These are phyloP conservation scores for Cybosia mesomella DNA, from an alignment of 2,888 invertebrate species.

Conservation along the genomic window DNA sequence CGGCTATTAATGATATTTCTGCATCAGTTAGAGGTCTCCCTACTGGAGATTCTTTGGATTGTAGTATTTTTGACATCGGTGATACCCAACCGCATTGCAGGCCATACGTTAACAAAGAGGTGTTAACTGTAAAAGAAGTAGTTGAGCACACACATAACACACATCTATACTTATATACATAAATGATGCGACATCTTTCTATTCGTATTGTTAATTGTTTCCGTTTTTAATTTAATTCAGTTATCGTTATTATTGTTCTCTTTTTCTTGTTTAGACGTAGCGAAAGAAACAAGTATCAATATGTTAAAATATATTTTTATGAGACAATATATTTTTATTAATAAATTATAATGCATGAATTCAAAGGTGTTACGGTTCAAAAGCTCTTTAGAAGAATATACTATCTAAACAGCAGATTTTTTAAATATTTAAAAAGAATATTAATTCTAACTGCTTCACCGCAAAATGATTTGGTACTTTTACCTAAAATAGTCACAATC, in stretches of 20 bases:
- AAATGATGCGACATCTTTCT: background rate
- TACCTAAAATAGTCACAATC: conserved; percentile 2
- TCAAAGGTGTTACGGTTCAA: too few relatives aligned
- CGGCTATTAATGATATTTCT: conserved; percentile 77
- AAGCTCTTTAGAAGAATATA: background rate
- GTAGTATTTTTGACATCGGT: conserved; percentile 69
- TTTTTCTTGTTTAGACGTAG: too few relatives aligned
- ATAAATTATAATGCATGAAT: too few relatives aligned
- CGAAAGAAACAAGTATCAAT: too few relatives aligned
- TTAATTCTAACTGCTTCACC: background rate
- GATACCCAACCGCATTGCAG: conserved; percentile 80
- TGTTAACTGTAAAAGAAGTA: conserved; percentile 64
- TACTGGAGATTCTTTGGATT: conserved; percentile 66
- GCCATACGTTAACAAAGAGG: conserved; percentile 73
- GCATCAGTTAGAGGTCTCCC: conserved; percentile 65
- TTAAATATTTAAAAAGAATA: background rate
- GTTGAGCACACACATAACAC: background rate
- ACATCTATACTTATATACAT: background rate
- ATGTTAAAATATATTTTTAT: too few relatives aligned
- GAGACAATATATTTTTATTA: too few relatives aligned
- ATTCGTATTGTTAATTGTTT: background rate
- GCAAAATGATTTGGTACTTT: background rate
- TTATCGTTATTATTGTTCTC: too few relatives aligned
- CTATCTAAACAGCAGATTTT: background rate
- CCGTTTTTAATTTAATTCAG: too few relatives aligned